phyloP scores from a whole-genome alignment of 2,113 vertebrate genomes.

The Dascyllus trimaculatus region DNA sequence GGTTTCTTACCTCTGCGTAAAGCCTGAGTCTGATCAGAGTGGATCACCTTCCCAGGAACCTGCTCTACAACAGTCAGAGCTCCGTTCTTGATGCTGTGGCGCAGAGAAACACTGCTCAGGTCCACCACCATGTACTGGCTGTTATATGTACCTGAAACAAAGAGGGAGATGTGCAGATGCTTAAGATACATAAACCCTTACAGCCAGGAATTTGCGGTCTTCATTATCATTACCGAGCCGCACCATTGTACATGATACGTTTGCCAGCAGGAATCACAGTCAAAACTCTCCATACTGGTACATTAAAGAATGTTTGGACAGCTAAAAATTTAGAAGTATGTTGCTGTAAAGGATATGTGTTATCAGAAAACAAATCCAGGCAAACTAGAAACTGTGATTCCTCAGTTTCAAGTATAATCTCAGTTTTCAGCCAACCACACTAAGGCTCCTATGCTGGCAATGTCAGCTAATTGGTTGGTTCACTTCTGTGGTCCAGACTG shows the following conservation, averaged over 20 bases:
- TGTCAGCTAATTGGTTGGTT: too few relatives aligned
- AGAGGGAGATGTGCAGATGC: not conserved
- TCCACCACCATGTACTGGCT: slow-evolving; percentile 95
- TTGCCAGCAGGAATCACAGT: not conserved
- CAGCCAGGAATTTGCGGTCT: too few relatives aligned
- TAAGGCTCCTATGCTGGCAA: too few relatives aligned
- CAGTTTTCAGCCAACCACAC: too few relatives aligned
- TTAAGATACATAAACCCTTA: too few relatives aligned
- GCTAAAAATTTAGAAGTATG: not conserved
- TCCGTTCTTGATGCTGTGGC: slow-evolving; percentile 81
- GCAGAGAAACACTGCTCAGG: slow-evolving; percentile 86
- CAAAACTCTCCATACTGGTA: not conserved
- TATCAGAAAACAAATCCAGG: too few relatives aligned
- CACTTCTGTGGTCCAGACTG: too few relatives aligned
- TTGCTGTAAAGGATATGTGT: too few relatives aligned
- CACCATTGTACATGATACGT: too few relatives aligned
- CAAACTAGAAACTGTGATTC: too few relatives aligned
- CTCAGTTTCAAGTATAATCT: too few relatives aligned
- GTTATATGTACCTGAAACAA: slow-evolving; percentile 90
- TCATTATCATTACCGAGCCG: too few relatives aligned
- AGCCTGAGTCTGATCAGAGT: slow-evolving; percentile 89
- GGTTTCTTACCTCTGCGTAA: slow-evolving; percentile 87
- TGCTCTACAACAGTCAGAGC: slow-evolving; percentile 90
- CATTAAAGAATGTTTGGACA: not conserved
- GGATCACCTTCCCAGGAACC: slow-evolving; percentile 89